Percentiles rank a stretch among this genome's conserved stretches.
phyloP scores from a whole-genome alignment of 2,888 invertebrate species.

The Elmis aenea region DNA sequence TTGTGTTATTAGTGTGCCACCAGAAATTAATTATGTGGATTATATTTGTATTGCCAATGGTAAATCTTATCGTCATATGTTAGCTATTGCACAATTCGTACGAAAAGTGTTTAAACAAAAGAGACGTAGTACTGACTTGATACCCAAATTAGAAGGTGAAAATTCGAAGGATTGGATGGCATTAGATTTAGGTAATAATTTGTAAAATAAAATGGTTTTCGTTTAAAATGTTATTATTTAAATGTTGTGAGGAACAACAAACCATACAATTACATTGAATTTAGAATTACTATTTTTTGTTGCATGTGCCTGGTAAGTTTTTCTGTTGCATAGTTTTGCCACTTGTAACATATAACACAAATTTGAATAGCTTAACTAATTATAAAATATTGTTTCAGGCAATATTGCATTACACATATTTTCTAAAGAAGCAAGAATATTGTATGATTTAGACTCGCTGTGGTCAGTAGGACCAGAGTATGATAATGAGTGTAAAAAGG shows the following conservation, averaged over 20 bases:
- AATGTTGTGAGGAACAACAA: too few relatives aligned
- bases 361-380: not conserved
- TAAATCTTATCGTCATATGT: constrained; percentile 68
- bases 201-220: constrained; percentile 3
- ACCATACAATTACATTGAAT: too few relatives aligned
- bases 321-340: too few relatives aligned
- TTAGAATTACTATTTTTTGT: too few relatives aligned
- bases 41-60: constrained; percentile 78
- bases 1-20: constrained; percentile 73
- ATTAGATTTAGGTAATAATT: constrained; percentile 71
- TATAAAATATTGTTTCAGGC: constrained; percentile 52
- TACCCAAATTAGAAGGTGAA: constrained; percentile 76
- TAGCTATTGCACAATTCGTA: constrained; percentile 69
- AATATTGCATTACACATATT: constrained; percentile 91
- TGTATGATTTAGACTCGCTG: constrained; percentile 84
- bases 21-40: constrained; percentile 73
- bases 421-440: constrained; percentile 59
- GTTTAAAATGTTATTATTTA: too few relatives aligned
- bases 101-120: constrained; percentile 73
- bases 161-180: constrained; percentile 80
- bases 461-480: constrained; percentile 84
- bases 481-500: constrained; percentile 64
- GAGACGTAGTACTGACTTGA: constrained; percentile 53
- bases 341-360: too few relatives aligned
- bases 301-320: too few relatives aligned